These are phyloP conservation scores for Cephus pulcher DNA, from an alignment of 2,888 invertebrate species.

Conservation along the genomic window DNA sequence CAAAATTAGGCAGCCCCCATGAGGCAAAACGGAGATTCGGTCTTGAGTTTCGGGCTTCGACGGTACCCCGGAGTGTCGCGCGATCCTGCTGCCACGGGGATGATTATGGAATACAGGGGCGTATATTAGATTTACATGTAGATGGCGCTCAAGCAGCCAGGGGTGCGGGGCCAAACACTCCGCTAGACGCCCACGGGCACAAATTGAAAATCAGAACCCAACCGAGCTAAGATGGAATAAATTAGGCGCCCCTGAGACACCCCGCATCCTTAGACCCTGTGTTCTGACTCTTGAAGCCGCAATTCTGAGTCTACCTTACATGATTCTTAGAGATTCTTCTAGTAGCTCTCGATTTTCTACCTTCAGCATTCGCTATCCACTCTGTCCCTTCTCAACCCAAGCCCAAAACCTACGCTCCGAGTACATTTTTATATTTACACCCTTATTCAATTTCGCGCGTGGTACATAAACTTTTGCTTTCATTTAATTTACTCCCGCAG, in stretches of 20 bases:
- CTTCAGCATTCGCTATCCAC: too few relatives aligned
- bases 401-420: background rate
- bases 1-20: background rate
- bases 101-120: slow-evolving; percentile 43
- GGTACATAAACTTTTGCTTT: background rate
- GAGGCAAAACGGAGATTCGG: background rate
- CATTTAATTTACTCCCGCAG: background rate
- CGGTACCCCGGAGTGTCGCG: background rate
- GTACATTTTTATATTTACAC: background rate
- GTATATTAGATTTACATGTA: slow-evolving; percentile 64
- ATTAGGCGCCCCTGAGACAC: slow-evolving; percentile 41
- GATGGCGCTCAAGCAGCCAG: slow-evolving; percentile 58
- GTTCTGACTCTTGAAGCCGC: background rate
- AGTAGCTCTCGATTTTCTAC: background rate
- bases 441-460: background rate
- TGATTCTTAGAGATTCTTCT: background rate
- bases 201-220: slow-evolving; percentile 57
- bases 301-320: background rate
- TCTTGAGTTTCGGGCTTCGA: background rate
- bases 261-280: background rate
- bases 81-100: slow-evolving; percentile 15
- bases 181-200: slow-evolving; percentile 41
- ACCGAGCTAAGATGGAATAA: slow-evolving; percentile 60
- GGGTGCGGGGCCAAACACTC: slow-evolving; percentile 18
- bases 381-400: too few relatives aligned